phyloP scores from a whole-genome alignment of 2,113 vertebrate species.

The Saimiri boliviensis region DNA sequence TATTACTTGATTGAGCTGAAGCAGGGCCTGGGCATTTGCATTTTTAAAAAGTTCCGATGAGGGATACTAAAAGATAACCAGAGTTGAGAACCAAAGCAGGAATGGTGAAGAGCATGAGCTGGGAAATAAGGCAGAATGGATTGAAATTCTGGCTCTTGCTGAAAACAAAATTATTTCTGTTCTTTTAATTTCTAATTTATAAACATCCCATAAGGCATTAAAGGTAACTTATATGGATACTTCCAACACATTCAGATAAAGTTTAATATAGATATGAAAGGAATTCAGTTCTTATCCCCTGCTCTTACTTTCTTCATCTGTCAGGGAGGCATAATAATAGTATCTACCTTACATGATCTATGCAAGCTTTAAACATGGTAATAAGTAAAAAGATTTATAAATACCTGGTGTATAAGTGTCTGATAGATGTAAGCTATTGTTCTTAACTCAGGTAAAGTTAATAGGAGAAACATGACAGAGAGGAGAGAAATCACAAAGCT shows the following conservation, averaged over 20 bases:
- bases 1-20: not conserved
- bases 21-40: not conserved
- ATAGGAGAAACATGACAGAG: not conserved
- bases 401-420: not conserved
- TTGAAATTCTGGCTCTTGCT: not conserved
- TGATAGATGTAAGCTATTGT: not conserved
- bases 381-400: not conserved
- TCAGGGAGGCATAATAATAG: not conserved
- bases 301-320: not conserved
- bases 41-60: not conserved
- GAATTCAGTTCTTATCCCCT: not conserved
- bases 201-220: not conserved
- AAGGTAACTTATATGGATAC: not conserved
- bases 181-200: not conserved
- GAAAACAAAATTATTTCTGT: not conserved
- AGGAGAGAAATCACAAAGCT: not conserved
- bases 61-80: not conserved
- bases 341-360: not conserved
- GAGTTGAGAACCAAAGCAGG: not conserved
- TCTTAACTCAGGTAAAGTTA: not conserved
- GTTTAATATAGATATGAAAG: not conserved
- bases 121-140: accelerated
- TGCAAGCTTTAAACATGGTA: not conserved
- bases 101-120: not conserved
- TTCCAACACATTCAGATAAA: not conserved